Evolutionary conservation across 2,797 vertebrate species (phyloP), one percentile per base, ranked within the genome.

Genomic region (Acropternis orthonyx): DNA sequence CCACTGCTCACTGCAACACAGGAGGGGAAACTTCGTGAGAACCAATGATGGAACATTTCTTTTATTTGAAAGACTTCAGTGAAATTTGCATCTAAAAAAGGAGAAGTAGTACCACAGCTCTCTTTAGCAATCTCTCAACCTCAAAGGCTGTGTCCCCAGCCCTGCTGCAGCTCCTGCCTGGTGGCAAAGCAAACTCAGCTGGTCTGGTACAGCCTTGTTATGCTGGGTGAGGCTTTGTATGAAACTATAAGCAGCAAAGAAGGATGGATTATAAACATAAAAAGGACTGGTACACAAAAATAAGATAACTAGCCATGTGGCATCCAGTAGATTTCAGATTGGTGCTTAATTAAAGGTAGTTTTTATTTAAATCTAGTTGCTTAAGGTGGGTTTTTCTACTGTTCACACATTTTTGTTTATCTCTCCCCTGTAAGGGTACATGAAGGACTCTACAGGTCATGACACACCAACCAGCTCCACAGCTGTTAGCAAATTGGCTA

Each of bases 1-100:
- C 98, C 98, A 0, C 98, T 98, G 2, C 95, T 98, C 79, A 93
- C 97, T 96, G 98, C 97, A 0, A 94, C 97, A 5, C 36, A 92
- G 97, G 15, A 95, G 51, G 20, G 84, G 82, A 77, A 39, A 34
- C 44, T 27, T 71, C 61, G 23, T n/a, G 24, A 65, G 63, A 93
- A 74, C 63, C 56, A 68, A 27, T 32, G 34, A 5, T 12, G 34
- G 7, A 30, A 39, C 7, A 5, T 54, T 86, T 63, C 23, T 73
- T 54, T 61, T 37, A 26, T 58, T 78, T 85, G 78, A 85, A 89
- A 19, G 74, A 32, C 37, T 78, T 62, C 20, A 63, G 48, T 24
- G 41, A 71, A 63, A 71, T 74, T 44, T 52, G 7, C 28, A 10
- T 32, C 9, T 61, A 4, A 86, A 69, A 48, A 21, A 27, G 6